Conservation (phyloP, 2,797 vertebrate species). For the Chelidonichthys spinosus region DNA sequence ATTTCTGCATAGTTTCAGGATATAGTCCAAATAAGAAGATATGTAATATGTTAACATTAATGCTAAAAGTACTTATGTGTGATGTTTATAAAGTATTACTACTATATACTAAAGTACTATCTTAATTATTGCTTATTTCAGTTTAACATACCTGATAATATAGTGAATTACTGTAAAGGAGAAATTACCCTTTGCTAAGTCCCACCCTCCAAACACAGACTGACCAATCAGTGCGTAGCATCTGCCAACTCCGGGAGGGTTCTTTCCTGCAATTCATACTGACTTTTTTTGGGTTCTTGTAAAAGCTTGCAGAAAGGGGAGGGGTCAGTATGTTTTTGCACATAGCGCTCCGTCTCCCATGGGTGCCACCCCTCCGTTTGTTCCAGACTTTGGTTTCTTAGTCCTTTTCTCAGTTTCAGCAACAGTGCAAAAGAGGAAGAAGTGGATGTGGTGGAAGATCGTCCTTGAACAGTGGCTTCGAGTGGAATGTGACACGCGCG, state of each 20-base stretch:
- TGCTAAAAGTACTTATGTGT: too few relatives aligned
- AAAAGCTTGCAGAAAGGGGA: constrained; percentile 14
- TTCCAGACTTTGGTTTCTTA: constrained; percentile 35
- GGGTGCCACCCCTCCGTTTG: constrained; percentile 34
- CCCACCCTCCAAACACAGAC: too few relatives aligned
- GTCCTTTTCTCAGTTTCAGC: constrained; percentile 47
- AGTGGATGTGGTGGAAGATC: constrained; percentile 72
- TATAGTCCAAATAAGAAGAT: too few relatives aligned
- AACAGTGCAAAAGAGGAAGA: constrained; percentile 25
- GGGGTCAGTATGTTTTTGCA: constrained; percentile 31
- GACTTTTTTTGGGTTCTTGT: neutral
- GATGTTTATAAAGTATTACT: too few relatives aligned
- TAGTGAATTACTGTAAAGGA: too few relatives aligned
- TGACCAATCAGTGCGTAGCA: too few relatives aligned
- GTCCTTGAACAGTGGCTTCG: constrained; percentile 90
- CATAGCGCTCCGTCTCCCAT: constrained; percentile 33
- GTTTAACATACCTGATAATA: too few relatives aligned
- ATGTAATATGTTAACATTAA: too few relatives aligned
- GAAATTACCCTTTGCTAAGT: too few relatives aligned
- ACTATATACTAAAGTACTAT: too few relatives aligned
- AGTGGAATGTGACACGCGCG: constrained; percentile 86
- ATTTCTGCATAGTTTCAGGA: too few relatives aligned
- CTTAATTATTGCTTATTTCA: too few relatives aligned
- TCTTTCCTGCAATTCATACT: neutral
- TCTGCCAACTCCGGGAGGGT: neutral